phyloP scores from a whole-genome alignment of 2,888 invertebrate species.

The Cylloceria caligata region DNA sequence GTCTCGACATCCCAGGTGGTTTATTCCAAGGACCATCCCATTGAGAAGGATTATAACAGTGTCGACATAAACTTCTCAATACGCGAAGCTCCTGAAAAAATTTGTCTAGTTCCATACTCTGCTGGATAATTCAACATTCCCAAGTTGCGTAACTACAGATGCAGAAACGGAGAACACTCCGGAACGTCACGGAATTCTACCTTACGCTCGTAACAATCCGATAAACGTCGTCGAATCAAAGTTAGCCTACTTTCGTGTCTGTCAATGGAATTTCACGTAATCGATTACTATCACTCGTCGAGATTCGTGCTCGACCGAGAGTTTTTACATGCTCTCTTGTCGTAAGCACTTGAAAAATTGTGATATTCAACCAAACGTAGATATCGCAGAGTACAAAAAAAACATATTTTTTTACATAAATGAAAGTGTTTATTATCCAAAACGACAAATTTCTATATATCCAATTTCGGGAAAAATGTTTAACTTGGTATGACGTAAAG shows the following conservation, averaged over 20 bases:
- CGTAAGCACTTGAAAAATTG: slow-evolving; percentile 8
- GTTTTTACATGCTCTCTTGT: slow-evolving; percentile 12
- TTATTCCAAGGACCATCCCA: slow-evolving; percentile 44
- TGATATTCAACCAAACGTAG: background rate
- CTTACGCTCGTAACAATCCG: slow-evolving; percentile 3
- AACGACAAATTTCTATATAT: background rate
- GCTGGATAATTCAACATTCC: background rate
- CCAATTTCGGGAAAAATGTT: background rate
- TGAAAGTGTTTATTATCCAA: background rate
- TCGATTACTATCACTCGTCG: slow-evolving; percentile 48
- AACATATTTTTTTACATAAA: background rate
- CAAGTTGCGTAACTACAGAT: background rate
- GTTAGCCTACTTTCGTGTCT: slow-evolving; percentile 51
- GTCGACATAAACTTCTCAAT: slow-evolving; percentile 25
- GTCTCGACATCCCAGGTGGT: slow-evolving; percentile 42
- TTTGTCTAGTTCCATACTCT: background rate
- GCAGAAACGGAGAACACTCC: background rate
- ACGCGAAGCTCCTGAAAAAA: background rate
- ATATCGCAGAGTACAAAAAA: background rate
- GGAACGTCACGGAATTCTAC: background rate
- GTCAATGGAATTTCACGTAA: slow-evolving; percentile 49
- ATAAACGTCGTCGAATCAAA: slow-evolving; percentile 47
- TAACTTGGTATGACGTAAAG: background rate
- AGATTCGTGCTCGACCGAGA: slow-evolving; percentile 25
- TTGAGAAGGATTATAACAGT: slow-evolving; percentile 46